These are phyloP conservation scores for Lagodon rhomboides DNA, from an alignment of 2,797 vertebrate genomes.

Conservation along the genomic window DNA sequence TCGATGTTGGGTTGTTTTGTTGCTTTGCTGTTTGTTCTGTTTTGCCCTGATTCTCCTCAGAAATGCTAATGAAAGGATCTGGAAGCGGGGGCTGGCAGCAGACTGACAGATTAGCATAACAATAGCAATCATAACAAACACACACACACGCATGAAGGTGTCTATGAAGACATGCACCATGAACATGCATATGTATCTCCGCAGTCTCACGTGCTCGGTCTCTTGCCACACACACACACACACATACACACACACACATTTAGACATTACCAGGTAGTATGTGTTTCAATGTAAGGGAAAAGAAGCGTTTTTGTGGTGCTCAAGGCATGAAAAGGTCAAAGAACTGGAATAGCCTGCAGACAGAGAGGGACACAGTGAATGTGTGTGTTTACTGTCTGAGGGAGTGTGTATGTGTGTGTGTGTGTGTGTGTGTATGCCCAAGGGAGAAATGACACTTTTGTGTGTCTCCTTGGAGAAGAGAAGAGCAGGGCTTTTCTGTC, in stretches of 20 bases:
- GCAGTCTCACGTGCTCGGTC: constrained; percentile 11
- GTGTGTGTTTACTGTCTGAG: constrained; percentile 6
- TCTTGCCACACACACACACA: constrained; percentile 15
- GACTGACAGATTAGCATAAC: constrained; percentile 75
- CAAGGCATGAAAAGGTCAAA: constrained; percentile 58
- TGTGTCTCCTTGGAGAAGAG: constrained; percentile 61
- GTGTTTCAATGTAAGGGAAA: constrained; percentile 10
- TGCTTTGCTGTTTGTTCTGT: constrained; percentile 65
- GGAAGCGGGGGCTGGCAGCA: constrained; percentile 57
- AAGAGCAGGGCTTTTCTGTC: constrained; percentile 54
- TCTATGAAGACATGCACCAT: constrained; percentile 12
- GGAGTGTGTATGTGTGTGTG: constrained; percentile 16
- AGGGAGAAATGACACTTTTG: constrained; percentile 32
- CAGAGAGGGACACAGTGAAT: constrained; percentile 33
- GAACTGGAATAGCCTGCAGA: constrained; percentile 47
- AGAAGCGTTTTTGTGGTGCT: neutral
- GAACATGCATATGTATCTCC: constrained; percentile 17
- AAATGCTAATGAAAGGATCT: constrained; percentile 77
- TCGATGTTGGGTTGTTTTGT: constrained; percentile 59
- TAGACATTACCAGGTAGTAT: constrained; percentile 26
- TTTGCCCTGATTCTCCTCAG: constrained; percentile 72
- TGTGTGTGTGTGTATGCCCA: neutral
- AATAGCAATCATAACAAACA: constrained; percentile 62
- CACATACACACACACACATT: neutral
- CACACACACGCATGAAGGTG: constrained; percentile 1